These are phyloP conservation scores for Harpagoxenus sublaevis DNA, from an alignment of 2,888 invertebrate genomes.

Conservation along the genomic window DNA sequence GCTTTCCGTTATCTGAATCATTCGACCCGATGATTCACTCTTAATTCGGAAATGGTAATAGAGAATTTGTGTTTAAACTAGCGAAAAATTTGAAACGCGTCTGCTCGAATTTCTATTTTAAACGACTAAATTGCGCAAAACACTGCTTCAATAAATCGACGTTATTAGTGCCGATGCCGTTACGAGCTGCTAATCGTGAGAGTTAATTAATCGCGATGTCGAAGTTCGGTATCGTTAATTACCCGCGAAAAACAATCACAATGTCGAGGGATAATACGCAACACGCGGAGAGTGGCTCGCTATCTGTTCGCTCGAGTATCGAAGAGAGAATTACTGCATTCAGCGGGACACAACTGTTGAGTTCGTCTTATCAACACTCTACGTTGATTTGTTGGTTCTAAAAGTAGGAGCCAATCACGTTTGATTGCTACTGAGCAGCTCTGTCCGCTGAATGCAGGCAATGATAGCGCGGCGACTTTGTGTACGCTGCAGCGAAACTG, in stretches of 20 bases:
- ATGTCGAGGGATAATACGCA: background rate
- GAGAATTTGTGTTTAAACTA: background rate
- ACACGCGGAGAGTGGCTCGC: background rate
- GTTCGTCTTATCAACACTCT: too few relatives aligned
- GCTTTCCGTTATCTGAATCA: background rate
- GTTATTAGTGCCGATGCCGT: too few relatives aligned
- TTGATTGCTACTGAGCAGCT: too few relatives aligned
- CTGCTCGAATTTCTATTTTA: background rate
- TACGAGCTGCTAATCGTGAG: background rate
- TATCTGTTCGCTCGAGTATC: background rate
- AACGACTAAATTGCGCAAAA: background rate
- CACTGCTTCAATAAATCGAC: conserved; percentile 1
- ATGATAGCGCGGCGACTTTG: background rate
- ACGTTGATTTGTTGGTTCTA: too few relatives aligned
- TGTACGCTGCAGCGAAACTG: background rate
- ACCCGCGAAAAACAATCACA: background rate
- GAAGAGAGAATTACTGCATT: background rate
- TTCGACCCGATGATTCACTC: background rate
- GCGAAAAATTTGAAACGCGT: background rate
- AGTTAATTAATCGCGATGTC: conserved; percentile 17
- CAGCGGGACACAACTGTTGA: too few relatives aligned
- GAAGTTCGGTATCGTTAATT: background rate
- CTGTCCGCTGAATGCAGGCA: too few relatives aligned
- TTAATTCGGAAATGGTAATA: background rate
- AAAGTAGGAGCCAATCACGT: too few relatives aligned